A percentile compares a stretch with the other conserved stretches of the same genome.
phyloP scores from a whole-genome alignment of 1,140 invertebrate genomes.

The Zaprionus ghesquierei region DNA sequence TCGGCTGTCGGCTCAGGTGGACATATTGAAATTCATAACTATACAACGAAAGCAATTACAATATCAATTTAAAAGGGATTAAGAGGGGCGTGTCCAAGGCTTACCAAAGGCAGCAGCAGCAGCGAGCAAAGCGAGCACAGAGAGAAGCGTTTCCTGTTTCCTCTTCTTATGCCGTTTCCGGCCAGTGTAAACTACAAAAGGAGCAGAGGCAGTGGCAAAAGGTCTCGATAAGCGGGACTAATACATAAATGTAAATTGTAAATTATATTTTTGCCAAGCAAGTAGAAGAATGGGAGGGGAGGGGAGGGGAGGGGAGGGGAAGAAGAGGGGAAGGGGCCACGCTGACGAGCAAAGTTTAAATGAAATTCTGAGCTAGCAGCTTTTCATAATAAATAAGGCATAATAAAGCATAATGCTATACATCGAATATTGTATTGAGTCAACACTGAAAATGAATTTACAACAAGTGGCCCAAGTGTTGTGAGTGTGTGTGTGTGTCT shows the following conservation, averaged over 20 bases:
- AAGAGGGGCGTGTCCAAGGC: constrained; percentile 54
- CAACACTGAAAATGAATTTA: constrained; percentile 26
- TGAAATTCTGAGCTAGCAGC: constrained; percentile 72
- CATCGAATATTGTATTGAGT: constrained; percentile 52
- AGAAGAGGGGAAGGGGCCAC: background rate
- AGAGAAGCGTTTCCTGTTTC: background rate
- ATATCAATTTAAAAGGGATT: constrained; percentile 81
- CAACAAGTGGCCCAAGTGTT: constrained; percentile 59
- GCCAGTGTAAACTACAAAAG: constrained; percentile 23
- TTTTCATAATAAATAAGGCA: constrained; percentile 78
- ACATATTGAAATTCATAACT: constrained; percentile 79
- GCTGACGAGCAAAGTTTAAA: constrained; percentile 56
- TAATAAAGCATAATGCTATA: constrained; percentile 70
- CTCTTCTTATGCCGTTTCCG: constrained; percentile 5
- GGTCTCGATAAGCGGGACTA: constrained; percentile 15
- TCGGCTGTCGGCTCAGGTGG: constrained; percentile 22
- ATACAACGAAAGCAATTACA: constrained; percentile 77
- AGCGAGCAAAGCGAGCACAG: background rate
- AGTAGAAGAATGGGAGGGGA: background rate
- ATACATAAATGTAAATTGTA: constrained; percentile 36
- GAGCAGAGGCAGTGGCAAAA: background rate
- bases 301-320: background rate
- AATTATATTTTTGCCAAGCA: constrained; percentile 25
- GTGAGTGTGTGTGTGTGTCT: constrained; percentile 27
- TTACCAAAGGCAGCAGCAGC: constrained; percentile 11